A percentile compares a stretch with the other conserved stretches of the same genome.
Evolutionary conservation across 2,113 vertebrate species (phyloP).

Genomic region (Hucho hucho): DNA sequence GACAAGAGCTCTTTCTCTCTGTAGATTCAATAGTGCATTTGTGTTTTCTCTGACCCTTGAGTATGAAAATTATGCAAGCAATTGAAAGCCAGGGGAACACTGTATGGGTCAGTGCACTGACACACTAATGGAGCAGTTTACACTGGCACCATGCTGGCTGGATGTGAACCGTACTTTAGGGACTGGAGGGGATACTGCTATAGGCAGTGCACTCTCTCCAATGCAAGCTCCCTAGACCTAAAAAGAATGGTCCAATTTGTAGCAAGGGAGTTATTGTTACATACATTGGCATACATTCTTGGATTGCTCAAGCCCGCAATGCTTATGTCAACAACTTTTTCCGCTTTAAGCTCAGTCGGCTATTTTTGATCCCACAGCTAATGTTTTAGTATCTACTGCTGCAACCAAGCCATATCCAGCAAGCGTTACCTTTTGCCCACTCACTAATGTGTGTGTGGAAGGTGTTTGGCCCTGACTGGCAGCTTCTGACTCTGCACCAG

Average conservation of each 20-base stretch:
- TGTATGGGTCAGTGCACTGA: background rate
- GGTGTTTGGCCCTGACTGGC: background rate
- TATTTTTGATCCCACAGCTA: background rate
- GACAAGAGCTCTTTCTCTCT: conserved; percentile 42
- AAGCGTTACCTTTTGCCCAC: background rate
- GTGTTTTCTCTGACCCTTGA: conserved; percentile 18
- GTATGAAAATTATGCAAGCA: conserved; percentile 34
- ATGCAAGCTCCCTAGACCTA: too few relatives aligned
- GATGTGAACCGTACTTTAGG: background rate
- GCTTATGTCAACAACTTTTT: background rate
- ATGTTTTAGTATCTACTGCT: background rate
- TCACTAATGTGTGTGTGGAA: background rate
- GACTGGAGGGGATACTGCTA: background rate
- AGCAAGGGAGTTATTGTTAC: too few relatives aligned
- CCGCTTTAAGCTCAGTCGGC: background rate
- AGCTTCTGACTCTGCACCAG: conserved; percentile 25
- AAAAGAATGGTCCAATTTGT: too few relatives aligned
- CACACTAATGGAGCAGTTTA: background rate
- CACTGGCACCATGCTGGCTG: background rate
- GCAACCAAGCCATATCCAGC: background rate
- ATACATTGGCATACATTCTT: too few relatives aligned
- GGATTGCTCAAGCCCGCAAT: background rate
- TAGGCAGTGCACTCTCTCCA: too few relatives aligned
- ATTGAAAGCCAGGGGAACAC: background rate
- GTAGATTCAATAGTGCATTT: conserved; percentile 44